Evolutionary conservation across 2,797 vertebrate genomes (phyloP).

Genomic region (Harpagifer antarcticus): DNA sequence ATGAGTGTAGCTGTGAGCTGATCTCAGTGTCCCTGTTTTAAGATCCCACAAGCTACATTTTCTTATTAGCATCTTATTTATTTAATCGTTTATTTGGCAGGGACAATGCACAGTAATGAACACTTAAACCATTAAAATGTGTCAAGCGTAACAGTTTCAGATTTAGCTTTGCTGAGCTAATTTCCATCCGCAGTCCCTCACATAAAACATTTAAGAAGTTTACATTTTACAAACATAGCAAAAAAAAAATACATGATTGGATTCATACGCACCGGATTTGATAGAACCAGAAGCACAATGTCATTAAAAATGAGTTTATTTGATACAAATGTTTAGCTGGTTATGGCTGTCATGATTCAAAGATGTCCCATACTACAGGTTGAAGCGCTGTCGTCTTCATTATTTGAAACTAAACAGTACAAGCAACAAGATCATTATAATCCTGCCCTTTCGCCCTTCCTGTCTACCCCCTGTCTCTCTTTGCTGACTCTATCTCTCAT

Average conservation of each 20-base stretch:
- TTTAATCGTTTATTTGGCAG: too few relatives aligned
- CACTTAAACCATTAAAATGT: too few relatives aligned
- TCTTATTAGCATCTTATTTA: constrained; percentile 4
- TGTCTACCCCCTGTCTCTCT: background rate
- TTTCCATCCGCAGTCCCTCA: too few relatives aligned
- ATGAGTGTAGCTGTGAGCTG: background rate
- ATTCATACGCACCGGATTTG: background rate
- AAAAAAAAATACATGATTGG: background rate
- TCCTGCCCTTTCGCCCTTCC: background rate
- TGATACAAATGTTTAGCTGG: background rate
- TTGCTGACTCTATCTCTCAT: background rate
- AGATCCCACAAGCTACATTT: constrained; percentile 3
- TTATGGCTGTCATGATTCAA: background rate
- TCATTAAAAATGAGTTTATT: background rate
- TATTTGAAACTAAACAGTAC: background rate
- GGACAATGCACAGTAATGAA: too few relatives aligned
- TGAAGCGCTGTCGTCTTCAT: too few relatives aligned
- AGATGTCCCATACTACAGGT: background rate
- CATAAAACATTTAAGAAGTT: too few relatives aligned
- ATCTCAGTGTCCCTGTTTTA: background rate
- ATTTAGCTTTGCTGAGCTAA: too few relatives aligned
- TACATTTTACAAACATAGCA: too few relatives aligned
- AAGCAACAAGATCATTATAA: background rate
- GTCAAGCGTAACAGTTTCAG: too few relatives aligned
- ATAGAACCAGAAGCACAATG: background rate